phyloP scores from a whole-genome alignment of 2,113 vertebrate genomes.

The Laticauda laticaudata region DNA sequence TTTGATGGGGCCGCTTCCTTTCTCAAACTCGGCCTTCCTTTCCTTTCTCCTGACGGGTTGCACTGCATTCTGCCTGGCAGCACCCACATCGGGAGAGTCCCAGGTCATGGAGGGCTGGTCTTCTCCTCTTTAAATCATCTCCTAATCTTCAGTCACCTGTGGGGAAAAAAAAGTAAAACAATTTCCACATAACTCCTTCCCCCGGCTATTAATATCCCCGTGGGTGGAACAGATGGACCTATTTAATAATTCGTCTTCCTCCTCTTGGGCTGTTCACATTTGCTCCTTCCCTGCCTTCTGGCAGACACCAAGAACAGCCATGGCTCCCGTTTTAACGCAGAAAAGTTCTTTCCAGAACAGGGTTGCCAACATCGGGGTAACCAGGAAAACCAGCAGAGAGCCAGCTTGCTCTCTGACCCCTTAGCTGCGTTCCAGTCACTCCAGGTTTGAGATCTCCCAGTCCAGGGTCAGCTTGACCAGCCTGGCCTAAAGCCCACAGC shows the following conservation, averaged over 20 bases:
- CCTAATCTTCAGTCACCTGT: neutral
- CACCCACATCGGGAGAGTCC: neutral
- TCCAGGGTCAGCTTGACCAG: neutral
- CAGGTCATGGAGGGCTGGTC: neutral
- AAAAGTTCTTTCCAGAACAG: neutral
- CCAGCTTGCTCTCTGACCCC: neutral
- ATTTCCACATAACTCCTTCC: neutral
- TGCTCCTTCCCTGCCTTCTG: slow-evolving; percentile 6
- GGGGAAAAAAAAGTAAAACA: neutral
- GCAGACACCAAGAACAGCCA: neutral
- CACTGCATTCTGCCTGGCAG: neutral
- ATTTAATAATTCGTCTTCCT: neutral
- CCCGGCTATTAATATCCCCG: neutral
- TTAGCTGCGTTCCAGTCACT: neutral
- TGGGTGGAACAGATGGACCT: neutral
- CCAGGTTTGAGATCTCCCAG: neutral
- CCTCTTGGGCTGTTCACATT: neutral
- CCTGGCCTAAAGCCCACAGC: neutral
- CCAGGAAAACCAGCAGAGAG: neutral
- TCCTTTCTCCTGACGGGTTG: neutral
- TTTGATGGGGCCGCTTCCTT: neutral
- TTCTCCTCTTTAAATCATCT: neutral
- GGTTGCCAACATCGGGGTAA: neutral
- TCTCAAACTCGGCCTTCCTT: neutral
- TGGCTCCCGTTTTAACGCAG: neutral